Evolutionary conservation across 2,113 vertebrate genomes (phyloP), one percentile per base, ranked within the genome.

Genomic region (Entelurus aequoreus): DNA sequence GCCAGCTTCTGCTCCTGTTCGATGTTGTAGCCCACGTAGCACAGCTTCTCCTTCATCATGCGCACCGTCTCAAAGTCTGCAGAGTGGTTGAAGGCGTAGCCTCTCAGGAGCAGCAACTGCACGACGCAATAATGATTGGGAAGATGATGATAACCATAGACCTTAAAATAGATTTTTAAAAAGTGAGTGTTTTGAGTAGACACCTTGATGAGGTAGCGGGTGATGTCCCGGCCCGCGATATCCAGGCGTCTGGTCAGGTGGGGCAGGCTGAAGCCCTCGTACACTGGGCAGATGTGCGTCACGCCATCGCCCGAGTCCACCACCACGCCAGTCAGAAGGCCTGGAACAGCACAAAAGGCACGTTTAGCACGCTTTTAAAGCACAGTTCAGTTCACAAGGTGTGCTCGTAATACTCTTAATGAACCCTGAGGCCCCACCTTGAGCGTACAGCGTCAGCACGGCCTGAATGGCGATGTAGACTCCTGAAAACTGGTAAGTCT

Each of bases 31-130:
- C 95, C 96, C 65, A 99, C 96, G 0, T 99, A 99, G 86, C 96
- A 99, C 14, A 99, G 83, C 75, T 98, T 98, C 68, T 99, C 96
- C 90, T 99, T 99, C 90, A 99, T 99, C 96, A 99, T 99, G 37
- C 96, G 93, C 74, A 99, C 96, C 0, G 96, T 99, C 88, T 99
- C 96, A 54, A 99, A 99, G 84, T 99, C 96, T 58, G 96, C 96
- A 42, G 96, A 99, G 78, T 99, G 96, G 87, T 98, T 99, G 90
- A 99, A 99, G 68, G 96, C 96, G 0, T 99, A 99, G 3, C 96
- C 96, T 69, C 96, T 90, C 84, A 99, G 83, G 57, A 99, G 66
- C 82, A 99, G 88, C 71, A 99, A 83, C 96, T 98, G 50, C 0
- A 73, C 54, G 13, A 42, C 14, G 5, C 47, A 4, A 28, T 28